A percentile compares a stretch with the other conserved stretches of the same genome.
phyloP scores from a whole-genome alignment of 2,888 invertebrate species.

The Pseudococcus longispinus region DNA sequence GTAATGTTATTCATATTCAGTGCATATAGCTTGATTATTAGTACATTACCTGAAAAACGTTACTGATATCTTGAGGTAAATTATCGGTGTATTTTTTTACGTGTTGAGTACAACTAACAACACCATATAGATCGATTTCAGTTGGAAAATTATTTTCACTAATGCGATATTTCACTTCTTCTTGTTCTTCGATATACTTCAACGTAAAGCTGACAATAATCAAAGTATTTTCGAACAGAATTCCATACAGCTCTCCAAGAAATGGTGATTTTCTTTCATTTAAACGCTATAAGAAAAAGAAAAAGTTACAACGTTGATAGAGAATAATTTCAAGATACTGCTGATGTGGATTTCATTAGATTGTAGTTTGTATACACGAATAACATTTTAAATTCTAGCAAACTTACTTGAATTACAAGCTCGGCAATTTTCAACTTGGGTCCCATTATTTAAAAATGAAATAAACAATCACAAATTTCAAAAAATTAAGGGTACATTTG shows the following conservation, averaged over 20 bases:
- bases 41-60: slow-evolving; percentile 3
- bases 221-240: slow-evolving; percentile 20
- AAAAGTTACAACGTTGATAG: neutral
- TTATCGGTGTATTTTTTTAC: slow-evolving; percentile 33
- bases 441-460: slow-evolving; percentile 33
- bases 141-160: slow-evolving; percentile 52
- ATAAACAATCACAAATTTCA: neutral
- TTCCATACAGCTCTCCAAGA: slow-evolving; percentile 49
- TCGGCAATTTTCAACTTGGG: slow-evolving; percentile 51
- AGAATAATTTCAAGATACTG: neutral
- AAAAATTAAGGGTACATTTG: neutral
- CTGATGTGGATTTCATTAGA: neutral
- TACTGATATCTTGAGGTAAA: slow-evolving; percentile 47
- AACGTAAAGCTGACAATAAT: slow-evolving; percentile 48
- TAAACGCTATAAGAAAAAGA: slow-evolving; percentile 18
- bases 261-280: slow-evolving; percentile 51
- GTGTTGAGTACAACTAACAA: slow-evolving; percentile 46
- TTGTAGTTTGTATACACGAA: neutral
- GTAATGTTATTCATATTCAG: neutral
- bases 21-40: neutral
- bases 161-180: slow-evolving; percentile 50
- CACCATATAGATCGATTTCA: slow-evolving; percentile 50
- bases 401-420: slow-evolving; percentile 40
- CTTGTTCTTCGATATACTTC: slow-evolving; percentile 50
- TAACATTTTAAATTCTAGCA: neutral